Conservation (phyloP, 2,797 vertebrate genomes). For the Phrynocephalus vlangalii region DNA sequence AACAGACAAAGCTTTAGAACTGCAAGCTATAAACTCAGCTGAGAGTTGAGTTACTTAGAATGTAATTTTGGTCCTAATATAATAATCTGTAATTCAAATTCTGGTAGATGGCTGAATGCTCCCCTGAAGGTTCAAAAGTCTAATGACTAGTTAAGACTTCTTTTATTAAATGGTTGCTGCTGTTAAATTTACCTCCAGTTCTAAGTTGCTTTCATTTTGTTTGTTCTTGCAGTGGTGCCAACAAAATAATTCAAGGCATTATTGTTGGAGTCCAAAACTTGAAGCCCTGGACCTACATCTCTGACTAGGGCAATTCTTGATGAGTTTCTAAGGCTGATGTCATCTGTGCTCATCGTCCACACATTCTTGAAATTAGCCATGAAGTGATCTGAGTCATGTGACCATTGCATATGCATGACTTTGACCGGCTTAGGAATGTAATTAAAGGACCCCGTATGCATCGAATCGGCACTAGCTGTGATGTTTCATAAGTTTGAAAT, state of each 20-base stretch:
- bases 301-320: neutral
- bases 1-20: neutral
- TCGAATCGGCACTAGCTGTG: neutral
- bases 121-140: neutral
- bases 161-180: neutral
- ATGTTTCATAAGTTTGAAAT: slow-evolving; percentile 1
- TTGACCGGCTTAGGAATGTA: neutral
- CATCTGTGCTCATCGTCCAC: neutral
- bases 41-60: neutral
- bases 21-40: neutral
- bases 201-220: neutral
- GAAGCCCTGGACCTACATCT: neutral
- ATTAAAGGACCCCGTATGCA: slow-evolving; percentile 8
- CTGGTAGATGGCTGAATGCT: neutral
- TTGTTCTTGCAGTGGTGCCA: slow-evolving; percentile 1
- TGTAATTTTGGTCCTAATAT: neutral
- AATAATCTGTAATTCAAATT: neutral
- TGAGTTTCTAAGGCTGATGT: neutral
- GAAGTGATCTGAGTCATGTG: neutral
- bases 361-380: slow-evolving; percentile 16
- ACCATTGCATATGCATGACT: neutral
- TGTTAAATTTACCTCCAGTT: neutral
- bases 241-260: neutral
- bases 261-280: neutral
- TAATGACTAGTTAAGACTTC: neutral